Evolutionary conservation across 1,140 invertebrate species (phyloP).

Genomic region (Orussus abietinus): DNA sequence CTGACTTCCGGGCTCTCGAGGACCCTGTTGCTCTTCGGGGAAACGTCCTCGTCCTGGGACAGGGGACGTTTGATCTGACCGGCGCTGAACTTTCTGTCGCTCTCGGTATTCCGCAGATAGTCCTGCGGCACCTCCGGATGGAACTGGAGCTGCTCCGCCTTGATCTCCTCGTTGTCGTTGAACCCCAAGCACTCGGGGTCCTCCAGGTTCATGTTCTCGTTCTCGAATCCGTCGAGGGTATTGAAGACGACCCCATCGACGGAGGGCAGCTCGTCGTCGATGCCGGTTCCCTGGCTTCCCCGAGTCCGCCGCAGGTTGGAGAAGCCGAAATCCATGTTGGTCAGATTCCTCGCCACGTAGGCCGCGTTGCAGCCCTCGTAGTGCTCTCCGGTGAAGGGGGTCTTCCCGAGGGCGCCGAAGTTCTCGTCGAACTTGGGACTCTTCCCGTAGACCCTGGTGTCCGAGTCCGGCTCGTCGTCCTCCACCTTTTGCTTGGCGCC

Average conservation of each 20-base stretch:
- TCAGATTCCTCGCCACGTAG: neutral
- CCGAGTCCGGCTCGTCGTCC: conserved; percentile 41
- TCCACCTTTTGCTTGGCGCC: conserved; percentile 43
- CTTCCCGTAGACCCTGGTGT: conserved; percentile 46
- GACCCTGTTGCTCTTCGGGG: conserved; percentile 35
- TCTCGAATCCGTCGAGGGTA: conserved; percentile 46
- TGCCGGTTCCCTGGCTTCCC: conserved; percentile 3
- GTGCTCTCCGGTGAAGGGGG: no score
- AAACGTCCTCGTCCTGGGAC: conserved; percentile 44
- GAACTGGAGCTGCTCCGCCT: neutral
- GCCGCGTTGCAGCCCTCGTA: conserved; percentile 6
- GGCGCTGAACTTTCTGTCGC: conserved; percentile 38
- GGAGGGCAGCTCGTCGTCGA: conserved; percentile 27
- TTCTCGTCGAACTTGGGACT: conserved; percentile 51
- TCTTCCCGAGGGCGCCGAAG: conserved; percentile 27
- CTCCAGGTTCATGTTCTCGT: conserved; percentile 29
- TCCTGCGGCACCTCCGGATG: conserved; percentile 20
- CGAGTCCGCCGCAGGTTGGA: conserved; percentile 15
- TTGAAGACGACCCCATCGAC: conserved; percentile 47
- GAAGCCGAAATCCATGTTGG: conserved; percentile 15
- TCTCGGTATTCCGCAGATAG: conserved; percentile 33
- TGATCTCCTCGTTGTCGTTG: conserved; percentile 12
- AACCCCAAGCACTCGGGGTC: conserved; percentile 11
- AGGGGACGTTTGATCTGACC: conserved; percentile 44
- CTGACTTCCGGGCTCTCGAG: conserved; percentile 42